These are phyloP conservation scores for Diplodus sargus DNA, from an alignment of 2,797 vertebrate species.

Conservation along the genomic window DNA sequence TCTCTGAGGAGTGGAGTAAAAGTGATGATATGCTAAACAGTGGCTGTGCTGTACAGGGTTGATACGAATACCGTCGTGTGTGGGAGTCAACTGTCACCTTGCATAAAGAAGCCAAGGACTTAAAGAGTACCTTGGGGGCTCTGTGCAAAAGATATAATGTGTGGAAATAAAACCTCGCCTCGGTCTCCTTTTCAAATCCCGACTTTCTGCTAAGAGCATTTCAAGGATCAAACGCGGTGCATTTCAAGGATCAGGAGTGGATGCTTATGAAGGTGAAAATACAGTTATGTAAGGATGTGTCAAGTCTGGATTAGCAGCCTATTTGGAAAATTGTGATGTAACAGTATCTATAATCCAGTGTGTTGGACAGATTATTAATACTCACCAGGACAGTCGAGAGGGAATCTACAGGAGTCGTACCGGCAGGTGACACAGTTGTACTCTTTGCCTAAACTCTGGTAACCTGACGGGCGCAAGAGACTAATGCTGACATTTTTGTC, in stretches of 20 bases:
- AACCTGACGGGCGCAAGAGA: slow-evolving; percentile 69
- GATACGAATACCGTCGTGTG: slow-evolving; percentile 79
- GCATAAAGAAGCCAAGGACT: slow-evolving; percentile 81
- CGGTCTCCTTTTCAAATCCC: slow-evolving; percentile 71
- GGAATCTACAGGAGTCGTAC: slow-evolving; percentile 81
- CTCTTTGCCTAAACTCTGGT: slow-evolving; percentile 71
- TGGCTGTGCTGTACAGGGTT: slow-evolving; percentile 76
- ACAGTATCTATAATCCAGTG: slow-evolving; percentile 35
- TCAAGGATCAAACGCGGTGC: slow-evolving; percentile 74
- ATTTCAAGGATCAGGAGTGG: slow-evolving; percentile 70
- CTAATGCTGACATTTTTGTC: background rate
- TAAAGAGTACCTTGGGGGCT: slow-evolving; percentile 79
- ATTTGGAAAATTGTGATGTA: slow-evolving; percentile 58
- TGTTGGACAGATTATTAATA: slow-evolving; percentile 34
- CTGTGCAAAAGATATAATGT: slow-evolving; percentile 78
- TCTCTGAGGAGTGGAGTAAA: slow-evolving; percentile 79
- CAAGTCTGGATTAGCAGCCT: slow-evolving; percentile 62
- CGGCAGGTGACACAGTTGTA: slow-evolving; percentile 82
- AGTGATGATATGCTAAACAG: slow-evolving; percentile 81
- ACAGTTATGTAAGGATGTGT: slow-evolving; percentile 73
- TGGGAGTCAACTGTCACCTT: slow-evolving; percentile 84
- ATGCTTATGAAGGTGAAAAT: slow-evolving; percentile 69
- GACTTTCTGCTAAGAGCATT: slow-evolving; percentile 77
- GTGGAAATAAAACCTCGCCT: slow-evolving; percentile 78
- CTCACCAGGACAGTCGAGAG: slow-evolving; percentile 86